Percentiles rank a stretch among this genome's conserved stretches.
These are phyloP conservation scores for Lathamus discolor DNA, from an alignment of 2,113 vertebrate species.

Conservation along the genomic window DNA sequence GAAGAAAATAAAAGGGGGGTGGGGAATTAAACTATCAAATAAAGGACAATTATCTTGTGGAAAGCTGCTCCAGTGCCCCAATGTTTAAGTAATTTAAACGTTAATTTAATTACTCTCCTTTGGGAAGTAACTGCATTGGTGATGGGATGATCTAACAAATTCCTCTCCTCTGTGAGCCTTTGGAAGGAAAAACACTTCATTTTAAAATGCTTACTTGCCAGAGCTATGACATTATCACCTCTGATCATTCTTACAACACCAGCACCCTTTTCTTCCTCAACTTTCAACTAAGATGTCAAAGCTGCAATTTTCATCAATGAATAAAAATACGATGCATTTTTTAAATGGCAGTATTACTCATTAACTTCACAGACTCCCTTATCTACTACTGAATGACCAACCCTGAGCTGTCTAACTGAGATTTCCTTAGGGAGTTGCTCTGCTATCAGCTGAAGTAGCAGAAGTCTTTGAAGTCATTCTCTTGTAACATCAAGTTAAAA, in stretches of 20 bases:
- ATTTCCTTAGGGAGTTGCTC: slow-evolving; percentile 5
- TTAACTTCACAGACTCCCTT: slow-evolving; percentile 50
- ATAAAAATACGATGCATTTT: slow-evolving; percentile 32
- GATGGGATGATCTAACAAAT: not conserved
- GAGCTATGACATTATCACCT: not conserved
- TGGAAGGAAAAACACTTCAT: not conserved
- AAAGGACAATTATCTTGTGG: not conserved
- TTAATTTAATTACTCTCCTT: not conserved
- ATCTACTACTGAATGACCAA: slow-evolving; percentile 22
- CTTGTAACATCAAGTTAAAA: slow-evolving; percentile 36
- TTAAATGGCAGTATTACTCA: slow-evolving; percentile 47
- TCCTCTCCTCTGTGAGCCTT: not conserved
- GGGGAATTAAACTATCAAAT: not conserved
- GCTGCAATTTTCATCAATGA: slow-evolving; percentile 23
- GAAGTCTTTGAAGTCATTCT: slow-evolving; percentile 60
- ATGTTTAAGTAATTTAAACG: not conserved
- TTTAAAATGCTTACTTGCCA: not conserved
- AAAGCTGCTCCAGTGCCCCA: not conserved
- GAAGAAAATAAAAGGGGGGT: no score
- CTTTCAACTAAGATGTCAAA: slow-evolving; percentile 37
- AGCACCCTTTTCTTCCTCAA: not conserved
- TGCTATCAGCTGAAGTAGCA: slow-evolving; percentile 39
- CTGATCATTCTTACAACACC: not conserved
- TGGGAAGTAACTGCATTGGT: not conserved
- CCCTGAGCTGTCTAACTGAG: slow-evolving; percentile 11